Conservation (phyloP, 2,888 invertebrate species). For the Caenorhabditis virilis region DNA sequence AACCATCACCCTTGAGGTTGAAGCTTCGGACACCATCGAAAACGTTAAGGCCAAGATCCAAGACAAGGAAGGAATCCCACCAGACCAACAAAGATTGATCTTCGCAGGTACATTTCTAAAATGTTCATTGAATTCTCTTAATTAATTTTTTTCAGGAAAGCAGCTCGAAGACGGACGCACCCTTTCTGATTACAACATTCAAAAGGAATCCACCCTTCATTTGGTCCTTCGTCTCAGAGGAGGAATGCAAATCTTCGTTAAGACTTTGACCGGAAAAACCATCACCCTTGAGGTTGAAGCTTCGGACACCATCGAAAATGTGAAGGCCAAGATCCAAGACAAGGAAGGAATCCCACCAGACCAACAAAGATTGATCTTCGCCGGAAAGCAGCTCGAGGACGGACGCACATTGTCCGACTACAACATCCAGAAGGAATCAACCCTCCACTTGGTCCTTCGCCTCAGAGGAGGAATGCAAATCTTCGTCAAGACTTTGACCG, state of each 20-base stretch:
- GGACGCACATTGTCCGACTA: slow-evolving; percentile 54
- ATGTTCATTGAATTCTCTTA: too few relatives aligned
- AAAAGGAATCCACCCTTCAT: slow-evolving; percentile 79
- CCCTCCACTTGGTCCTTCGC: slow-evolving; percentile 44
- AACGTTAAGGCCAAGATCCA: slow-evolving; percentile 50
- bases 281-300: slow-evolving; percentile 71
- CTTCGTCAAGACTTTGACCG: slow-evolving; percentile 90
- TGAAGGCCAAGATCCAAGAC: slow-evolving; percentile 53
- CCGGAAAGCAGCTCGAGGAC: slow-evolving; percentile 54
- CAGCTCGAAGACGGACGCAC: slow-evolving; percentile 80
- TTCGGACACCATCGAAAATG: slow-evolving; percentile 52
- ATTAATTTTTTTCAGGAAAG: too few relatives aligned
- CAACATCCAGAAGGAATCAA: slow-evolving; percentile 60
- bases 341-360: slow-evolving; percentile 52
- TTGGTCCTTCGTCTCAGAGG: slow-evolving; percentile 71
- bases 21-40: slow-evolving; percentile 48
- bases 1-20: slow-evolving; percentile 75
- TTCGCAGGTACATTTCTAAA: too few relatives aligned
- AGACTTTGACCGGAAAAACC: slow-evolving; percentile 84
- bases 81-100: slow-evolving; percentile 45
- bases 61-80: slow-evolving; percentile 51
- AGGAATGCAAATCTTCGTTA: slow-evolving; percentile 91
- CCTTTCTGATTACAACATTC: slow-evolving; percentile 90
- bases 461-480: slow-evolving; percentile 72
- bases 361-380: slow-evolving; percentile 49